Evolutionary conservation across 2,888 invertebrate species (phyloP).

Genomic region (Polyommatus iphigenia): DNA sequence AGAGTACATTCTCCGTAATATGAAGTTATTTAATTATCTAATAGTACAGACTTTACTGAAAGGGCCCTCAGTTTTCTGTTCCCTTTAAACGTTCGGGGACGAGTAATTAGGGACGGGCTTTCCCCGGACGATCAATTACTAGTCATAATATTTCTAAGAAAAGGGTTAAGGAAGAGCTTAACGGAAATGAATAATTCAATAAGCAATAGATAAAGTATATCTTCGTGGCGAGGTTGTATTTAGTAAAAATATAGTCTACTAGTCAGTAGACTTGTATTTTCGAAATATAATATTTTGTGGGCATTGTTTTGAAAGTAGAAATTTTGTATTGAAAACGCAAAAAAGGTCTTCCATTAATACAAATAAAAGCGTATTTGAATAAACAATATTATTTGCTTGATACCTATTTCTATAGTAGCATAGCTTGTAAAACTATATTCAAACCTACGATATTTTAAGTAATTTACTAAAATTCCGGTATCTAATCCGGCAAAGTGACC

Average conservation of each 20-base stretch:
- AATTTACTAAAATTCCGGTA: constrained; percentile 8
- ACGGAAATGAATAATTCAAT: neutral
- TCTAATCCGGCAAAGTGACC: constrained; percentile 28
- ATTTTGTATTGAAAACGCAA: too few relatives aligned
- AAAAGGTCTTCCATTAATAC: neutral
- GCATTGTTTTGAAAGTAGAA: too few relatives aligned
- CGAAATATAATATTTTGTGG: too few relatives aligned
- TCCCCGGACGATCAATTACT: neutral
- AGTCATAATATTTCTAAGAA: constrained; percentile 2
- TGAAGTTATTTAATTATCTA: constrained; percentile 16
- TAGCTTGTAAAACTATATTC: neutral
- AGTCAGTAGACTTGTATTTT: too few relatives aligned
- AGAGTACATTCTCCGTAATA: constrained; percentile 26
- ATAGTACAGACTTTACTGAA: constrained; percentile 14
- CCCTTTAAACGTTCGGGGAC: neutral
- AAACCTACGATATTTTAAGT: neutral
- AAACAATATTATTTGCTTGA: too few relatives aligned
- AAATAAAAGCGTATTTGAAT: neutral
- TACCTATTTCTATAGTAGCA: too few relatives aligned
- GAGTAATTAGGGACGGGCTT: neutral
- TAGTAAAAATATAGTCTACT: neutral
- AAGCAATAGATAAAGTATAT: neutral
- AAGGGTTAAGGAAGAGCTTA: neutral
- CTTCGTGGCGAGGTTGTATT: neutral
- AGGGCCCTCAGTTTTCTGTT: neutral